Percentiles rank a stretch among this genome's conserved stretches.
Conservation (phyloP, 2,113 vertebrate species). For the Tichodroma muraria region DNA sequence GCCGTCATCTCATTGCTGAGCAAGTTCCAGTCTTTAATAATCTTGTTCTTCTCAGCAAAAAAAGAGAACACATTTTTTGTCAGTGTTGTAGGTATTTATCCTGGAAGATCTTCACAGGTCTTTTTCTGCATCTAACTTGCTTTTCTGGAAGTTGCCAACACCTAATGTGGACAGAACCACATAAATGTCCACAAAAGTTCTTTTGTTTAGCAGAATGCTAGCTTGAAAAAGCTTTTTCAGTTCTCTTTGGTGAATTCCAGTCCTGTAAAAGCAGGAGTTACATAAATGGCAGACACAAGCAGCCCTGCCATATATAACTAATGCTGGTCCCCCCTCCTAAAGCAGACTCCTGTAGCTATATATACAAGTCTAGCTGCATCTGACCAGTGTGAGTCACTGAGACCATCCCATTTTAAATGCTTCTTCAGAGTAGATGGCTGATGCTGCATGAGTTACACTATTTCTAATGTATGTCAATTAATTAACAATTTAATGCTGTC, state of each 20-base stretch:
- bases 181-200: background rate
- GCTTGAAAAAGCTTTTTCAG: background rate
- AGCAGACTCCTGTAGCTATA: background rate
- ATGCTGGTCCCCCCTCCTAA: background rate
- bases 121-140: background rate
- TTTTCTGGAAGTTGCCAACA: background rate
- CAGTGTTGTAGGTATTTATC: background rate
- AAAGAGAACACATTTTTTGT: background rate
- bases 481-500: background rate
- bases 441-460: background rate
- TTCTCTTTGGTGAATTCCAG: background rate
- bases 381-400: background rate
- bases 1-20: background rate
- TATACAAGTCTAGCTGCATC: background rate
- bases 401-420: background rate
- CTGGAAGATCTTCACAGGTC: background rate
- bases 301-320: background rate
- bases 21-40: background rate
- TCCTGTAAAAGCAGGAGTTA: background rate
- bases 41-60: background rate
- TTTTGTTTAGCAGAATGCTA: background rate
- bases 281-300: background rate
- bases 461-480: slow-evolving; percentile 23
- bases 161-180: background rate
- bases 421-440: background rate